These are phyloP conservation scores for Rachycentron canadum DNA, from an alignment of 2,797 vertebrate species.

Conservation along the genomic window DNA sequence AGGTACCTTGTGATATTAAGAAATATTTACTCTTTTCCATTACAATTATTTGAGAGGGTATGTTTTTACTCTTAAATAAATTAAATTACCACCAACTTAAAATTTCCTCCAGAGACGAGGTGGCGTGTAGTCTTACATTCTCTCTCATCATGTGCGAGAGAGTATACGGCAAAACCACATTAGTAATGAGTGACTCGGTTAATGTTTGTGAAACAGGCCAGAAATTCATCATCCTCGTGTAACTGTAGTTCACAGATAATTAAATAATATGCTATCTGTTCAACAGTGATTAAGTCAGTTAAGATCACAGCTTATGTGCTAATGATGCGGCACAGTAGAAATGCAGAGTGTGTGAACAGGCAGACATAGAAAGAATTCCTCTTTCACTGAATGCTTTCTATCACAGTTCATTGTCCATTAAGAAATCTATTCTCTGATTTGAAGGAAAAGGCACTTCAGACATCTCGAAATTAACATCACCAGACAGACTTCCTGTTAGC, in stretches of 20 bases:
- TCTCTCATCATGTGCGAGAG: slow-evolving; percentile 18
- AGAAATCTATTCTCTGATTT: slow-evolving; percentile 27
- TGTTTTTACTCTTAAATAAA: background rate
- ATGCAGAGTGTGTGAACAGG: slow-evolving; percentile 44
- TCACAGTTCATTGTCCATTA: slow-evolving; percentile 44
- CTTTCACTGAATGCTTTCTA: slow-evolving; percentile 45
- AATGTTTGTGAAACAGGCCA: slow-evolving; percentile 30
- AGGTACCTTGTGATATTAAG: background rate
- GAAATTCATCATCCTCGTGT: slow-evolving; percentile 43
- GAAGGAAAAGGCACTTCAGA: slow-evolving; percentile 31
- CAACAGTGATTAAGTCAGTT: slow-evolving; percentile 60
- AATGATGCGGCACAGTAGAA: slow-evolving; percentile 45
- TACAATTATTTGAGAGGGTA: background rate
- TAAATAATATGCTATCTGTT: slow-evolving; percentile 56
- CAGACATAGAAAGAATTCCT: slow-evolving; percentile 22
- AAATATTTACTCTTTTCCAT: background rate
- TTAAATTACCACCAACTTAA: background rate
- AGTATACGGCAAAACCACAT: background rate
- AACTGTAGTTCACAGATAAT: slow-evolving; percentile 56
- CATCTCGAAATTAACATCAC: slow-evolving; percentile 59
- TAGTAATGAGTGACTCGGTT: slow-evolving; percentile 4
- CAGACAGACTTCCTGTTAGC: slow-evolving; percentile 44
- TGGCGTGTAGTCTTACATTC: slow-evolving; percentile 3
- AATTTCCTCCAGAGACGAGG: background rate
- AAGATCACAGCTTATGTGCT: slow-evolving; percentile 51